These are phyloP conservation scores for Hesperophylax magnus DNA, from an alignment of 1,140 invertebrate species.

Conservation along the genomic window DNA sequence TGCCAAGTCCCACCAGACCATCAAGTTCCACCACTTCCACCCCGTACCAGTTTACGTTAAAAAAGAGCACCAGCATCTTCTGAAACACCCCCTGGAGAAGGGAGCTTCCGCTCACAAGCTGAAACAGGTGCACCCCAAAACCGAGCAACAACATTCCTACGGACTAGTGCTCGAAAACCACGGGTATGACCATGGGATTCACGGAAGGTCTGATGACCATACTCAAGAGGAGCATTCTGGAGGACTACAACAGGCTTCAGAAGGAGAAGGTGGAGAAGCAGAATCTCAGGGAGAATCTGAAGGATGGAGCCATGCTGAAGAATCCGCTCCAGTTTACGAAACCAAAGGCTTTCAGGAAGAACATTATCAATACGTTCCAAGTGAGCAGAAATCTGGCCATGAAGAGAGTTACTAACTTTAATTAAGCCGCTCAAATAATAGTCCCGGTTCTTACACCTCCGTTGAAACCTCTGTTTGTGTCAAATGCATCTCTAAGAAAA, in stretches of 20 bases:
- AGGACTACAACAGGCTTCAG: constrained; percentile 58
- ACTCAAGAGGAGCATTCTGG: constrained; percentile 61
- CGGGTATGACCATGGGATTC: constrained; percentile 68
- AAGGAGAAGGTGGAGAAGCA: constrained; percentile 37
- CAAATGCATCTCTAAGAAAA: too few relatives aligned
- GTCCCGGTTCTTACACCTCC: too few relatives aligned
- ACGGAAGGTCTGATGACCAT: constrained; percentile 63
- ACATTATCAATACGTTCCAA: not conserved
- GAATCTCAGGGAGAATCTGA: constrained; percentile 40
- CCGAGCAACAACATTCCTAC: constrained; percentile 71
- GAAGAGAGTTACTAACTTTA: constrained; percentile 42
- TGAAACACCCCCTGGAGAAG: constrained; percentile 75
- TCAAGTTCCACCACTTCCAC: constrained; percentile 77
- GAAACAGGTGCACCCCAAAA: constrained; percentile 74
- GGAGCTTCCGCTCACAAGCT: constrained; percentile 73
- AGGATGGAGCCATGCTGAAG: constrained; percentile 30
- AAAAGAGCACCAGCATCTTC: constrained; percentile 74
- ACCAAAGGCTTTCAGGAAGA: constrained; percentile 35
- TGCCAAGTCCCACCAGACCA: constrained; percentile 76
- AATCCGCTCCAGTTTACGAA: constrained; percentile 37
- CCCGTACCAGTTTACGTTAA: constrained; percentile 77
- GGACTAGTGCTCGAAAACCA: constrained; percentile 73
- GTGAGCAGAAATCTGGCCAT: constrained; percentile 43
- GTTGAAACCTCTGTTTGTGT: too few relatives aligned
- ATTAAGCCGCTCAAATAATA: too few relatives aligned